Evolutionary conservation across 2,113 vertebrate genomes (phyloP), one percentile per base, ranked within the genome.

Genomic region (Junco hyemalis): DNA sequence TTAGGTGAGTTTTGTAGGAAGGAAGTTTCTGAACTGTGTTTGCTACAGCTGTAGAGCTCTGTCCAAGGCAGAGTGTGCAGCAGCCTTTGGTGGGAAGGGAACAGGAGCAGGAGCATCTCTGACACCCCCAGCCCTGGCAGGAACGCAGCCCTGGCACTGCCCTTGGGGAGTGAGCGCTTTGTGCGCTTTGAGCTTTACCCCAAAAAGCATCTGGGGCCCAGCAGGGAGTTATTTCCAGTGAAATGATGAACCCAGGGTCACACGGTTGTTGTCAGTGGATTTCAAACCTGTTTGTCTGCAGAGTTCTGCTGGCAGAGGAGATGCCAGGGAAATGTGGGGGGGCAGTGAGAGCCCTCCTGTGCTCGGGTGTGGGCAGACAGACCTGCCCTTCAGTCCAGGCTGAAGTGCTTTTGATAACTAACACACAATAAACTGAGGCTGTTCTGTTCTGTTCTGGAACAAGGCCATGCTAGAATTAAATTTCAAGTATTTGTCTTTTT

Each of bases 61-160:
- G 23, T 45, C 33, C 23, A 23, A 12, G 36, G 21, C 50, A 72
- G 36, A 1, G 25, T 26, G 33, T 28, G 38, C 60, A 4, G 17
- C 31, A 54, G 40, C 1, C 0, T 47, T 31, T 4, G 0, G 1
- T 3, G 4, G 24, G 11, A 40, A 33, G 29, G 24, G 51, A 36
- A 3, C 19, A 33, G 36, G 0, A 2, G 14, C 31, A 17, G 36
- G 50, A 42, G 23, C 9, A 35, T 23, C 21, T 24, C 18, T 61
- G 66, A 1, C 69, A 61, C 64, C 24, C 9, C 23, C 28, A 47
- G 3, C 6, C 35, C 23, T 11, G 63, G 35, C 26, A 64, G 57
- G 38, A 0, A 0, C 12, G 36, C 45, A 44, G 36, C 68, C 24
- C 65, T 57, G 7, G 21, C 28, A 21, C 19, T 29, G 42, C 40